phyloP scores from a whole-genome alignment of 2,888 invertebrate genomes.

The Drosophila anomalata region DNA sequence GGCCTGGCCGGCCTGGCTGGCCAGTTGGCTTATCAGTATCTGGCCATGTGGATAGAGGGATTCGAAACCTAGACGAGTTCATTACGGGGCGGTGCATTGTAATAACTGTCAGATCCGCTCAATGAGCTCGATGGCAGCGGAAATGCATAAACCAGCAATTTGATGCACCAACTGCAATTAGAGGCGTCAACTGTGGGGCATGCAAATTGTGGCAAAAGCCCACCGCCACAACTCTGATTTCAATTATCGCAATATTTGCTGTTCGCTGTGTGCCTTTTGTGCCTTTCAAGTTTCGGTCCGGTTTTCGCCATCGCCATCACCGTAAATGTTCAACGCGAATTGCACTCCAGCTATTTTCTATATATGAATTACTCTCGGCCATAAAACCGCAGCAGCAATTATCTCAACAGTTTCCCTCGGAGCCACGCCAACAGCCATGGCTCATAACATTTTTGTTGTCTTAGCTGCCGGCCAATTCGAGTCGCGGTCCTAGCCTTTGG shows the following conservation, averaged over 20 bases:
- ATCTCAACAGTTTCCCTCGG: slow-evolving; percentile 33
- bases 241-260: slow-evolving; percentile 21
- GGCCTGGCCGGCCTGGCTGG: neutral
- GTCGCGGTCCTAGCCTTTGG: slow-evolving; percentile 52
- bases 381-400: slow-evolving; percentile 44
- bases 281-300: slow-evolving; percentile 9
- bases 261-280: neutral
- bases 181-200: slow-evolving; percentile 50
- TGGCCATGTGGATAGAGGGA: slow-evolving; percentile 17
- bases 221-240: slow-evolving; percentile 12
- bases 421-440: slow-evolving; percentile 13
- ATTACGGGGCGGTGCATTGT: slow-evolving; percentile 40
- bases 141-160: slow-evolving; percentile 49
- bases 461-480: slow-evolving; percentile 58
- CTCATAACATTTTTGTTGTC: slow-evolving; percentile 48
- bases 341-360: slow-evolving; percentile 45
- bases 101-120: slow-evolving; percentile 51
- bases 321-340: slow-evolving; percentile 66
- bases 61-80: slow-evolving; percentile 42
- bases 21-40: slow-evolving; percentile 41
- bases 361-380: slow-evolving; percentile 43
- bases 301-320: slow-evolving; percentile 23
- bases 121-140: slow-evolving; percentile 15
- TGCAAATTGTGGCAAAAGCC: slow-evolving; percentile 42
- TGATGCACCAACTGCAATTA: slow-evolving; percentile 41